Conservation (phyloP, 2,113 vertebrate genomes). For the Falcunculus frontatus region DNA sequence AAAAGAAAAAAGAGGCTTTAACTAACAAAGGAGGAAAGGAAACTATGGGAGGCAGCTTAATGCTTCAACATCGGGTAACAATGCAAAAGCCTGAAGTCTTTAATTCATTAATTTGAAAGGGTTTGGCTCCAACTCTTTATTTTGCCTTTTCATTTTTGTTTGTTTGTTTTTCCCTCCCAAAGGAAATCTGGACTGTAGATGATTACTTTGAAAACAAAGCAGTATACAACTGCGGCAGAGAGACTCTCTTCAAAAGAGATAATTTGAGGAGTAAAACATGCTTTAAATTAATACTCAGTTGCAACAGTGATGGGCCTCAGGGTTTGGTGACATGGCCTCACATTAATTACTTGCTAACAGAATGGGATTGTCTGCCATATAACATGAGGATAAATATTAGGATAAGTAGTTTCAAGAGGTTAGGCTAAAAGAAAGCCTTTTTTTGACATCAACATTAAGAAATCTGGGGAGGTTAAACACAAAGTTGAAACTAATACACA, state of each 20-base stretch:
- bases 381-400: background rate
- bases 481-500: background rate
- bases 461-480: background rate
- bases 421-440: background rate
- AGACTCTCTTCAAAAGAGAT: conserved; percentile 38
- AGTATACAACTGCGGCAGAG: conserved; percentile 17
- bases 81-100: conserved; percentile 22
- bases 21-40: background rate
- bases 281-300: conserved; percentile 36
- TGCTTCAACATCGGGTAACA: conserved; percentile 2
- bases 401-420: conserved; percentile 5
- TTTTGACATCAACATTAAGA: background rate
- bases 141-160: conserved; percentile 54
- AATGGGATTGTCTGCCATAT: background rate
- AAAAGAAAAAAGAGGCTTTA: background rate
- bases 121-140: background rate
- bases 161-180: conserved; percentile 47
- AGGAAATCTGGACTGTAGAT: conserved; percentile 46
- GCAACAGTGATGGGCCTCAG: conserved; percentile 4
- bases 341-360: background rate
- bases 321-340: conserved; percentile 26
- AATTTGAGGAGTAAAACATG: conserved; percentile 22
- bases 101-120: conserved; percentile 43
- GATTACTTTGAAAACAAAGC: conserved; percentile 53
- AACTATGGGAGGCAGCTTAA: background rate